A percentile compares a stretch with the other conserved stretches of the same genome.
Conservation (phyloP, 35 echinoderm and acorn worm genomes). For the Strongylocentrotus purpuratus region DNA sequence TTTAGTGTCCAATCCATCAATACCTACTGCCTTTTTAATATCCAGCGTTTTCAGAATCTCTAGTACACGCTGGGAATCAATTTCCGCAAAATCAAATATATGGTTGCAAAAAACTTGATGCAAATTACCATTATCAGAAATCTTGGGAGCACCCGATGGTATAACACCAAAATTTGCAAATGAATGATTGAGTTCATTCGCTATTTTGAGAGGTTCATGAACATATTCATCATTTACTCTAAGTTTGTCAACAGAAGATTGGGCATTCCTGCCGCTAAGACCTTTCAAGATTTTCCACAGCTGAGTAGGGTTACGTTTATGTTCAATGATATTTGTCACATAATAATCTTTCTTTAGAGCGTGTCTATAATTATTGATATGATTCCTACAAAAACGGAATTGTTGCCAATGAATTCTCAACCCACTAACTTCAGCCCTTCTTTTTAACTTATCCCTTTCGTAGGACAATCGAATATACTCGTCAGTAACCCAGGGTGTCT, state of each 20-base stretch:
- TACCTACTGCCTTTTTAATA: slow-evolving; percentile 26
- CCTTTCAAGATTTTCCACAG: too few relatives aligned
- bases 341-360: too few relatives aligned
- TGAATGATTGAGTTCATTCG: background rate
- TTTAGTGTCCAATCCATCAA: slow-evolving; percentile 45
- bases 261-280: too few relatives aligned
- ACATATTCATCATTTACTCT: background rate
- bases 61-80: background rate
- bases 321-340: too few relatives aligned
- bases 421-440: too few relatives aligned
- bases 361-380: too few relatives aligned
- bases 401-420: too few relatives aligned
- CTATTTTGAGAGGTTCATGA: background rate
- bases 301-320: too few relatives aligned
- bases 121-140: background rate
- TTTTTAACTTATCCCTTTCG: background rate
- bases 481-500: background rate
- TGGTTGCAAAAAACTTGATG: background rate
- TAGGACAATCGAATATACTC: background rate
- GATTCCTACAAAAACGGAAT: too few relatives aligned
- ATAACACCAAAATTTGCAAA: slow-evolving; percentile 12
- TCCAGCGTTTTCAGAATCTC: background rate
- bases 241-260: background rate
- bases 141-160: background rate
- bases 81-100: background rate